phyloP scores from a whole-genome alignment of 2,797 vertebrate genomes.

The Sphenopsis melanotis region DNA sequence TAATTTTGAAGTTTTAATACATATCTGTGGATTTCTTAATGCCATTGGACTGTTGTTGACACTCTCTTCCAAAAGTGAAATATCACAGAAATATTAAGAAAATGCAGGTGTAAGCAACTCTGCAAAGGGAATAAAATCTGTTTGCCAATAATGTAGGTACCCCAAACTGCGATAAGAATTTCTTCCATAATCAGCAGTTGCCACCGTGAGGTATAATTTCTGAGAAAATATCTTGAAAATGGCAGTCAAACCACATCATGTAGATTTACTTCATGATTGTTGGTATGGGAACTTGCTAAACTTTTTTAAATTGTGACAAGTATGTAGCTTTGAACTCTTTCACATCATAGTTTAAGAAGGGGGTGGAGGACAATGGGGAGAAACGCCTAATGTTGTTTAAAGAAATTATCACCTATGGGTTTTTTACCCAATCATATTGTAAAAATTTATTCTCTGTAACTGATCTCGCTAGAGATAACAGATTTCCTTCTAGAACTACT shows the following conservation, averaged over 20 bases:
- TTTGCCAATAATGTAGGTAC: neutral
- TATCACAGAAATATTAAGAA: neutral
- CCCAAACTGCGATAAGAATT: neutral
- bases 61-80: neutral
- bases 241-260: neutral
- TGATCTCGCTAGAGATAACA: neutral
- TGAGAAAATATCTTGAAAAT: conserved; percentile 14
- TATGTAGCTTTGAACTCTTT: neutral
- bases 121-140: neutral
- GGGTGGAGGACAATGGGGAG: no score
- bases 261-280: conserved; percentile 11
- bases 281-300: neutral
- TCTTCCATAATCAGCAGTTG: neutral
- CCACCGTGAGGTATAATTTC: neutral
- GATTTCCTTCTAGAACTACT: neutral
- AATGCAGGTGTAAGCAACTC: neutral
- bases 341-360: neutral
- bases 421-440: neutral
- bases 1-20: neutral
- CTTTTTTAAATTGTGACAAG: neutral
- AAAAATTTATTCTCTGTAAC: neutral
- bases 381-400: neutral
- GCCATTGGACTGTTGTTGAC: neutral
- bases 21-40: neutral
- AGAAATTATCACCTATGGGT: neutral